A percentile compares a stretch with the other conserved stretches of the same genome.
Conservation (phyloP, 1,140 invertebrate genomes). For the Drosophila setifemur region DNA sequence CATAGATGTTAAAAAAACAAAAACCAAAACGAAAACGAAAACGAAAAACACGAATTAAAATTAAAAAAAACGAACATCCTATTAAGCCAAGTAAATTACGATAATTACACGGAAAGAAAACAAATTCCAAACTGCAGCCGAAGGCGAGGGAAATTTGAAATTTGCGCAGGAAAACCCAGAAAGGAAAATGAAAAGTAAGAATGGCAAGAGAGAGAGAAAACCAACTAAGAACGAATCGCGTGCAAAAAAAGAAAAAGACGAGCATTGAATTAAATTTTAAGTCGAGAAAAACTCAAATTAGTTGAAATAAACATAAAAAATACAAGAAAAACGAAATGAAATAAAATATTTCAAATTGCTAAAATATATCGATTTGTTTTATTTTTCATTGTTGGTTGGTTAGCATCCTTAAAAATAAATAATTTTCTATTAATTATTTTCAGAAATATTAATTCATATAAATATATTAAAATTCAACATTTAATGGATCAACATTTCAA, state of each 20-base stretch:
- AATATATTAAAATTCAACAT: too few relatives aligned
- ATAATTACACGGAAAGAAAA: slow-evolving; percentile 42
- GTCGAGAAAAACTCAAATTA: slow-evolving; percentile 67
- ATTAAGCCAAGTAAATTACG: slow-evolving; percentile 75
- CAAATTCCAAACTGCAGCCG: slow-evolving; percentile 25
- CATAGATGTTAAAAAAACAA: slow-evolving; percentile 29
- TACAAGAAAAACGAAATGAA: slow-evolving; percentile 37
- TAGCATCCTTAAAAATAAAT: background rate
- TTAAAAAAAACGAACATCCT: slow-evolving; percentile 64
- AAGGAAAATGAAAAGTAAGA: slow-evolving; percentile 3
- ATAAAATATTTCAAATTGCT: slow-evolving; percentile 34
- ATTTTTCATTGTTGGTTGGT: background rate
- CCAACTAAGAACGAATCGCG: slow-evolving; percentile 42
- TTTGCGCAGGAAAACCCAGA: too few relatives aligned
- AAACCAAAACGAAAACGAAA: slow-evolving; percentile 12
- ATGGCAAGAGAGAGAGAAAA: slow-evolving; percentile 19
- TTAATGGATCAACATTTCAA: too few relatives aligned
- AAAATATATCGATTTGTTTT: background rate
- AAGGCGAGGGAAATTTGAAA: slow-evolving; percentile 11
- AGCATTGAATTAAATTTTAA: slow-evolving; percentile 26
- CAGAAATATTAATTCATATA: too few relatives aligned
- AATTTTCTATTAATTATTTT: too few relatives aligned
- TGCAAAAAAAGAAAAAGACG: slow-evolving; percentile 36
- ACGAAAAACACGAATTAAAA: slow-evolving; percentile 27
- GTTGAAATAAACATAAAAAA: slow-evolving; percentile 70